Evolutionary conservation across 2,797 vertebrate species (phyloP), one percentile per base, ranked within the genome.

Genomic region (Scarus forsteni): DNA sequence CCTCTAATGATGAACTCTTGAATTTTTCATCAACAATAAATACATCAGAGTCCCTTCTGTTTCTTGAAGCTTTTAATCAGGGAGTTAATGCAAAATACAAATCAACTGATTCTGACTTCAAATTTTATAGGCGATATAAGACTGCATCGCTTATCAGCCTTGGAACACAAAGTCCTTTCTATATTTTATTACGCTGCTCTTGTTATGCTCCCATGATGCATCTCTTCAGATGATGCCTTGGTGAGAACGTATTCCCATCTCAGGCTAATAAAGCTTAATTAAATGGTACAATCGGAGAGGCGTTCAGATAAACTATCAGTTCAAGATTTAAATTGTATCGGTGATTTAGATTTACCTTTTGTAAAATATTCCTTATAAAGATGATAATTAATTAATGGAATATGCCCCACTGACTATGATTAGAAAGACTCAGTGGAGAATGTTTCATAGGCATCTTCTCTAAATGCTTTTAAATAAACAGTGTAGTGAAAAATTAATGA

Each of bases 401-500:
- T 56, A 64, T 15, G 8, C 77, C 67, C 80, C 48, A 42, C 43
- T 13, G 42, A 77, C 70, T 59, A 63, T 68, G 15, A 35, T 56
- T 38, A 66, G 53, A 65, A 3, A 46, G 27, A 66, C 34, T 27
- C n/a, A 44, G 53, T 44, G 44, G 10, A 38, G 14, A 54, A 61
- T 35, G 50, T 55, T 49, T 38, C 72, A 85, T 66, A 78, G 86
- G 80, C 72, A 77, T 76, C 61, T 75, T 65, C 64, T 46, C 60
- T 75, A 80, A 90, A 90, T 75, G 70, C 69, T 70, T 83, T 77
- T 73, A 79, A 84, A 89, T 89, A 80, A 91, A 88, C 67, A 84
- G 75, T 62, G 67, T 73, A 66, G 42, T 86, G 77, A 90, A 92
- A 89, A 87, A 92, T 92, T 82, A 68, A 92, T 89, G 73, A 75